A percentile compares a stretch with the other conserved stretches of the same genome.
phyloP scores from a whole-genome alignment of 2,797 vertebrate genomes.

The Lepidocolaptes lacrymiger region DNA sequence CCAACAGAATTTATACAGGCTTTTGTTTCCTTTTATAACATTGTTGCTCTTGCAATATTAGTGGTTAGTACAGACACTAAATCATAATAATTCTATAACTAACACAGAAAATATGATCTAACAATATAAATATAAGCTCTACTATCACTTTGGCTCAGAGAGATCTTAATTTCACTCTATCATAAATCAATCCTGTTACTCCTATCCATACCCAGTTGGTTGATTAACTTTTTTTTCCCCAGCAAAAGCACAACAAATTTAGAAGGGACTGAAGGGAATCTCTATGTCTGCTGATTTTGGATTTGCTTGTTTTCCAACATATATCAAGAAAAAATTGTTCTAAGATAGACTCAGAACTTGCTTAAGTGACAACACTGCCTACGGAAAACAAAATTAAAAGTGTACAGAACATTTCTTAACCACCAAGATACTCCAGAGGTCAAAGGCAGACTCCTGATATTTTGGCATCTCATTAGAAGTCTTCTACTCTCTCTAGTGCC shows the following conservation, averaged over 20 bases:
- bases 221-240: background rate
- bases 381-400: background rate
- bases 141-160: background rate
- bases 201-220: background rate
- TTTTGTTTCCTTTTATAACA: constrained; percentile 28
- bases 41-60: background rate
- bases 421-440: background rate
- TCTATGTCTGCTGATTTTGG: background rate
- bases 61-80: background rate
- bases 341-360: background rate
- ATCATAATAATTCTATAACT: background rate
- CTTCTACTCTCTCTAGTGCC: background rate
- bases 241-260: background rate
- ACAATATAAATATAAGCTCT: background rate
- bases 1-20: background rate
- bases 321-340: background rate
- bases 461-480: background rate
- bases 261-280: background rate
- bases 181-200: background rate
- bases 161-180: background rate
- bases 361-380: background rate
- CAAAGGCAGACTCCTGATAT: background rate
- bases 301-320: background rate
- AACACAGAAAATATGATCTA: constrained; percentile 1
- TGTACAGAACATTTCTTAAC: background rate